Conservation (phyloP, 2,888 invertebrate genomes). For the Leptodirus hochenwartii region DNA sequence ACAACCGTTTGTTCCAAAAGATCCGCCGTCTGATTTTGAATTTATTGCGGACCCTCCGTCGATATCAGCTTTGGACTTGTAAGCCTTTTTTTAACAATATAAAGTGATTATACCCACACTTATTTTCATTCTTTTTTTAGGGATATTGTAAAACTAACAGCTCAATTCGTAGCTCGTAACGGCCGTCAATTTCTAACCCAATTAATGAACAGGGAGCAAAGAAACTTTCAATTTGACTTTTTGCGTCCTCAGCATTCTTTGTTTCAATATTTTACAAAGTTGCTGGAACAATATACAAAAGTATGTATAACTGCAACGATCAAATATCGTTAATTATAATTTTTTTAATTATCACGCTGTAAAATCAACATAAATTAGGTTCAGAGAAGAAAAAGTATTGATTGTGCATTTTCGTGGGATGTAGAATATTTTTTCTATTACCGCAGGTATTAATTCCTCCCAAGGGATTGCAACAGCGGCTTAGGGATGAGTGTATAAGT, state of each 20-base stretch:
- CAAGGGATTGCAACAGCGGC: constrained; percentile 65
- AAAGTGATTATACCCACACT: background rate
- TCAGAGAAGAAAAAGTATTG: no score
- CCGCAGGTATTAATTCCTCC: constrained; percentile 72
- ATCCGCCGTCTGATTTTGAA: constrained; percentile 83
- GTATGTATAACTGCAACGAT: constrained; percentile 23
- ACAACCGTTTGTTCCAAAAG: constrained; percentile 76
- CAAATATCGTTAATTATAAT: constrained; percentile 1
- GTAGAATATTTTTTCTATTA: constrained; percentile 4
- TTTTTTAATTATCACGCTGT: no score
- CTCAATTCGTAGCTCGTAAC: constrained; percentile 97
- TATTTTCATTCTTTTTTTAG: constrained; percentile 29
- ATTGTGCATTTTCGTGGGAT: background rate
- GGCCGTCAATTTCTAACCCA: constrained; percentile 96
- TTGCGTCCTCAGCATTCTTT: constrained; percentile 94
- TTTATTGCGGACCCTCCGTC: constrained; percentile 96
- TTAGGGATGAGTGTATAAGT: constrained; percentile 59
- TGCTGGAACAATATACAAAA: constrained; percentile 97
- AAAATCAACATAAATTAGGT: no score
- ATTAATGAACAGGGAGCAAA: constrained; percentile 93
- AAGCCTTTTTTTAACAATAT: constrained; percentile 21
- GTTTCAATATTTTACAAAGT: constrained; percentile 95
- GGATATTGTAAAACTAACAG: constrained; percentile 94
- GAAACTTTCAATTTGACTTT: constrained; percentile 98
- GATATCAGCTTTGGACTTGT: constrained; percentile 92